These are phyloP conservation scores for Epicampocera succincta DNA, from an alignment of 2,888 invertebrate species.

Conservation along the genomic window DNA sequence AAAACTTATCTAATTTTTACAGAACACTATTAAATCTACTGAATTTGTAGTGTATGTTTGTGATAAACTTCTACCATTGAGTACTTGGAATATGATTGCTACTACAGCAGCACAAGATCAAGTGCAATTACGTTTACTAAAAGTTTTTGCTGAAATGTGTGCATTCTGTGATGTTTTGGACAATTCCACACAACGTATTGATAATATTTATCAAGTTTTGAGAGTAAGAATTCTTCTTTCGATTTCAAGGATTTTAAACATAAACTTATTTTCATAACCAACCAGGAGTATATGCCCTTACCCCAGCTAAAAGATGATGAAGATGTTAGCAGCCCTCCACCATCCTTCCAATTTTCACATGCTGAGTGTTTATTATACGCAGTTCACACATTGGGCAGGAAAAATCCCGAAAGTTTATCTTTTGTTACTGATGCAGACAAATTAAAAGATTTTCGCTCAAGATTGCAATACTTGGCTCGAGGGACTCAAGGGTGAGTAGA, in stretches of 20 bases:
- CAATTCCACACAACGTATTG: slow-evolving; percentile 88
- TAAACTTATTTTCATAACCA: slow-evolving; percentile 44
- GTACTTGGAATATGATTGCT: slow-evolving; percentile 85
- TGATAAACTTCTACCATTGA: slow-evolving; percentile 90
- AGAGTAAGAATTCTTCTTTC: slow-evolving; percentile 84
- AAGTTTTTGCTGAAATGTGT: slow-evolving; percentile 93
- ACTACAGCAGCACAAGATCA: slow-evolving; percentile 85
- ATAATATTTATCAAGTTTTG: slow-evolving; percentile 89
- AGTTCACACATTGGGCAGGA: slow-evolving; percentile 89
- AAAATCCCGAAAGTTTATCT: slow-evolving; percentile 89
- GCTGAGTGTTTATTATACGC: slow-evolving; percentile 94
- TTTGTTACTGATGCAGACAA: slow-evolving; percentile 87
- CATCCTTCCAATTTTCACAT: slow-evolving; percentile 95
- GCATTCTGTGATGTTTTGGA: slow-evolving; percentile 89
- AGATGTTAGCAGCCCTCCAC: slow-evolving; percentile 84
- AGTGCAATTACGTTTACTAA: slow-evolving; percentile 89
- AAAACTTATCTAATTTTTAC: slow-evolving; percentile 73
- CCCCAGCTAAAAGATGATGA: slow-evolving; percentile 88
- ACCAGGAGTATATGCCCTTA: slow-evolving; percentile 92
- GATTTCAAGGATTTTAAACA: not conserved
- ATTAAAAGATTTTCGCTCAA: slow-evolving; percentile 91
- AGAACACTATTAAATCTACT: slow-evolving; percentile 93
- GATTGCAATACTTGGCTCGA: slow-evolving; percentile 95
- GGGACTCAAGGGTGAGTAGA: slow-evolving; percentile 90
- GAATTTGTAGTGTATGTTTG: slow-evolving; percentile 93